A percentile compares a stretch with the other conserved stretches of the same genome.
Conservation (phyloP, 2,797 vertebrate genomes). For the Ambastaia sidthimunki region DNA sequence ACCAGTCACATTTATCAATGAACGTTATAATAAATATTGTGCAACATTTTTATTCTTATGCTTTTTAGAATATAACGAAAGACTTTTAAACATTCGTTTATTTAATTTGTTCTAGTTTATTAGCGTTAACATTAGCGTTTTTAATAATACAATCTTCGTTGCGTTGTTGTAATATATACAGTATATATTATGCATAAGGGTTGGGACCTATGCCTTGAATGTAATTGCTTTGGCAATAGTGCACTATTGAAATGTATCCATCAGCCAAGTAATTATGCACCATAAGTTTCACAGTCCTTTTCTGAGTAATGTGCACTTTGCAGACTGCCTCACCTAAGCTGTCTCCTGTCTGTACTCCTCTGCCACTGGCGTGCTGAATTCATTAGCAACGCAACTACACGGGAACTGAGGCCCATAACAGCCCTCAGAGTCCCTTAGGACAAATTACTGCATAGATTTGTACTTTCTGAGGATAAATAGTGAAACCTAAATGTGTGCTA, state of each 20-base stretch:
- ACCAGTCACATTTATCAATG: no score
- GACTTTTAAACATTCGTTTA: no score
- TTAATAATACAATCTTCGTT: no score
- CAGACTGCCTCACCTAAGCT: neutral
- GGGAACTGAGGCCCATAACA: slow-evolving; percentile 66
- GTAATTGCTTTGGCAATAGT: no score
- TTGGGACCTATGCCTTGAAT: no score
- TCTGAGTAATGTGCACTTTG: neutral
- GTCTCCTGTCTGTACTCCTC: slow-evolving; percentile 56
- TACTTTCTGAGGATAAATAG: slow-evolving; percentile 70
- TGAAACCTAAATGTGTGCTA: slow-evolving; percentile 66
- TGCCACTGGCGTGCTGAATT: slow-evolving; percentile 49
- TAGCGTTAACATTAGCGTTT: no score
- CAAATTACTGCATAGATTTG: slow-evolving; percentile 71
- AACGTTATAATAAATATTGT: no score
- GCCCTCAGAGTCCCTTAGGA: slow-evolving; percentile 68
- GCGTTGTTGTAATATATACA: no score
- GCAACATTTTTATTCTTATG: no score
- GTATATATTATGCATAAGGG: no score
- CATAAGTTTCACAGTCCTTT: neutral
- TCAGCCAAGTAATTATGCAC: neutral
- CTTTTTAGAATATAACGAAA: no score
- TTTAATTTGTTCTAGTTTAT: no score
- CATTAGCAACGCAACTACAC: slow-evolving; percentile 67
- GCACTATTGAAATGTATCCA: neutral